Percentiles rank a stretch among this genome's conserved stretches.
Conservation (phyloP, 1,140 invertebrate species). For the Leptonema lineaticorne region DNA sequence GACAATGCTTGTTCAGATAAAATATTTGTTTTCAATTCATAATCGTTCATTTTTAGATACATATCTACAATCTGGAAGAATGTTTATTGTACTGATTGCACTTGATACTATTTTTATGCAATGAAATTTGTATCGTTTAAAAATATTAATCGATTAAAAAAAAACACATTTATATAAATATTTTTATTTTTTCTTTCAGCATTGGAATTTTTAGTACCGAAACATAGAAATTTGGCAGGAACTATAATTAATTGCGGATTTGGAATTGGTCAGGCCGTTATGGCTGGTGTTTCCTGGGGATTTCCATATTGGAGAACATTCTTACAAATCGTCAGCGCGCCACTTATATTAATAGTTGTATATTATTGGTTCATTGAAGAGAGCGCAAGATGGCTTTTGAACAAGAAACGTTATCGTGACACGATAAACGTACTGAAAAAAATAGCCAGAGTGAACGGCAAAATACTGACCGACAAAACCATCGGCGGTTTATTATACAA, state of each 20-base stretch:
- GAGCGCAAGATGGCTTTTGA: constrained; percentile 68
- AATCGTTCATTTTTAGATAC: no score
- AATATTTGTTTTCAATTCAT: no score
- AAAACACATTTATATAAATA: no score
- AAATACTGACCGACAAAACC: no score
- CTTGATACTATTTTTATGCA: no score
- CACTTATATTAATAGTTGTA: constrained; percentile 56
- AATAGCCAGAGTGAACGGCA: constrained; percentile 67
- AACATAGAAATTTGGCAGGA: constrained; percentile 61
- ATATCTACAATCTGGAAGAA: no score
- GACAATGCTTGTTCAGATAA: no score
- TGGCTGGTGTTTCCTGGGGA: constrained; percentile 59
- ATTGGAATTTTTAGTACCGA: constrained; percentile 64
- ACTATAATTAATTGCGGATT: constrained; percentile 60
- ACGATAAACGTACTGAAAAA: constrained; percentile 61
- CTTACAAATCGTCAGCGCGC: constrained; percentile 58
- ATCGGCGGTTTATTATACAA: constrained; percentile 50
- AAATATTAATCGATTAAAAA: no score
- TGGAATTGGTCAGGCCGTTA: constrained; percentile 59
- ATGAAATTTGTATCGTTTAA: no score
- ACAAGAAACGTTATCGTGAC: constrained; percentile 64
- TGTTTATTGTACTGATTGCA: no score
- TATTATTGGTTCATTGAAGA: constrained; percentile 47
- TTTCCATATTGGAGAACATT: constrained; percentile 62
- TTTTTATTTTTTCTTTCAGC: constrained; percentile 49